phyloP scores from a whole-genome alignment of 2,888 invertebrate species.

The Amiota communis region DNA sequence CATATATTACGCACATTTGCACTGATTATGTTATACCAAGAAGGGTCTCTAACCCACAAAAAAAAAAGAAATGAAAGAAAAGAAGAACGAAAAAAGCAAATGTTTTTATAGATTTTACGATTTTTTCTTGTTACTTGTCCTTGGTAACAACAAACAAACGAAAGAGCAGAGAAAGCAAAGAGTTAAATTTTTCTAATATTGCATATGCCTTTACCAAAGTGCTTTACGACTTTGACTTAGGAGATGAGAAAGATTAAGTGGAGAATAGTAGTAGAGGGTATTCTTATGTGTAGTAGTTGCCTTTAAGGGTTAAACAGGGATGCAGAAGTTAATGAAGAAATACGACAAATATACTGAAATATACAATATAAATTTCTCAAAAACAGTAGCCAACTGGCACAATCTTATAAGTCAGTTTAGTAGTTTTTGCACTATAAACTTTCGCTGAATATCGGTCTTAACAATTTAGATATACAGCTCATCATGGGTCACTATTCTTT shows the following conservation, averaged over 20 bases:
- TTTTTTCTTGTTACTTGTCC: constrained; percentile 8
- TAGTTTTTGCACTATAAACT: too few species aligned
- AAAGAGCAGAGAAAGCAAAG: background rate
- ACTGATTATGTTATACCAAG: constrained; percentile 16
- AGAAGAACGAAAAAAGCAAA: background rate
- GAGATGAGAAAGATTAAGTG: background rate
- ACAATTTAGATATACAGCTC: too few species aligned
- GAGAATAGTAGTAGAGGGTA: background rate
- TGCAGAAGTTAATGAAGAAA: background rate
- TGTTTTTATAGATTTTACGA: constrained; percentile 25
- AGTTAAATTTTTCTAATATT: constrained; percentile 10
- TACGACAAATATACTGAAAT: too few species aligned
- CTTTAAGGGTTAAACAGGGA: background rate
- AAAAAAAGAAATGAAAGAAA: background rate
- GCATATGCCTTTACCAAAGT: background rate
- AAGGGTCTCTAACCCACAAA: background rate
- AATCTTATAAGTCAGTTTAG: too few species aligned
- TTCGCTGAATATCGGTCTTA: too few species aligned
- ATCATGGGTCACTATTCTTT: too few species aligned
- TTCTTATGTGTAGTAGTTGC: background rate
- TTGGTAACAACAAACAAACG: background rate
- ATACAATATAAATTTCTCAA: too few species aligned
- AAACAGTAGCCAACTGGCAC: too few species aligned
- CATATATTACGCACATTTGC: constrained; percentile 25
- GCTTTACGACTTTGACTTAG: background rate